Conservation (phyloP, 2,888 invertebrate species). For the Eristalinus sepulchralis region DNA sequence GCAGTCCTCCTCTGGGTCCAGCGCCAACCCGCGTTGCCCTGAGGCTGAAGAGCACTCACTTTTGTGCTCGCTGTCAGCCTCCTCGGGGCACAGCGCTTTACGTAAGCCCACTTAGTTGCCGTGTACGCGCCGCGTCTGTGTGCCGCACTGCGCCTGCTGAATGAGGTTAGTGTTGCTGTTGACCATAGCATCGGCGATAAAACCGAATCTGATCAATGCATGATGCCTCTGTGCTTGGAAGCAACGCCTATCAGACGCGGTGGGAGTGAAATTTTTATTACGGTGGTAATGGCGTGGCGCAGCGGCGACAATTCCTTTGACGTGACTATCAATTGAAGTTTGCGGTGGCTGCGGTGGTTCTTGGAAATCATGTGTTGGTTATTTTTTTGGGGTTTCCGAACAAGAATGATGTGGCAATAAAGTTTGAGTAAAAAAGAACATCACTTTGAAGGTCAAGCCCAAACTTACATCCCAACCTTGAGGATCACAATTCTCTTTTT, state of each 20-base stretch:
- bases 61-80: slow-evolving; percentile 2
- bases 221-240: slow-evolving; percentile 24
- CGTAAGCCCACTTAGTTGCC: slow-evolving; percentile 50
- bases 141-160: slow-evolving; percentile 30
- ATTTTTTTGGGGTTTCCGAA: no score
- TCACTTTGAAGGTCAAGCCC: not conserved
- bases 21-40: slow-evolving; percentile 11
- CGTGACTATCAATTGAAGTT: no score
- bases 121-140: slow-evolving; percentile 29
- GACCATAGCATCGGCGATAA: slow-evolving; percentile 68
- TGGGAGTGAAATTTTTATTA: not conserved
- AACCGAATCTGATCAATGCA: slow-evolving; percentile 49
- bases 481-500: not conserved
- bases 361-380: no score
- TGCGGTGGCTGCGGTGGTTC: no score
- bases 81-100: slow-evolving; percentile 26
- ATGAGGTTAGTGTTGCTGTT: slow-evolving; percentile 68
- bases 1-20: slow-evolving; percentile 34
- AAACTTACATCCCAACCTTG: not conserved
- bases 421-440: not conserved
- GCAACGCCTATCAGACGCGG: slow-evolving; percentile 10
- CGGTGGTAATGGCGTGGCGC: not conserved
- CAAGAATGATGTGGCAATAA: no score
- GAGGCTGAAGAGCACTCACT: slow-evolving; percentile 5
- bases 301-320: no score